Evolutionary conservation across 2,113 vertebrate genomes (phyloP).

Genomic region (Penelope pileata): DNA sequence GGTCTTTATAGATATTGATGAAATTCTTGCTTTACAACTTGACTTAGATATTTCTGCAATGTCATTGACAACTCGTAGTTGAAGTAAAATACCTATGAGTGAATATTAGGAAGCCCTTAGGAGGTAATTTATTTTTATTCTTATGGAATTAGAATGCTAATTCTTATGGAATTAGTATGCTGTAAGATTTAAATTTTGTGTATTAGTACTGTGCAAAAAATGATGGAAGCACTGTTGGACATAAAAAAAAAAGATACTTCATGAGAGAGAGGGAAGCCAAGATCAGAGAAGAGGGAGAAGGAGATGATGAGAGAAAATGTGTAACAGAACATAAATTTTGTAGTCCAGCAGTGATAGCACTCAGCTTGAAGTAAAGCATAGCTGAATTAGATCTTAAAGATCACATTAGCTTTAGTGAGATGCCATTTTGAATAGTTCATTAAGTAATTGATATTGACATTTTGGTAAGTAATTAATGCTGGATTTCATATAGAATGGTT

Average conservation of each 20-base stretch:
- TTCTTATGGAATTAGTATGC: not conserved
- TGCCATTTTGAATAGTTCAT: not conserved
- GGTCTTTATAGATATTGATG: not conserved
- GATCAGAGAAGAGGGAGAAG: not conserved
- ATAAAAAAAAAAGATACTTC: not conserved
- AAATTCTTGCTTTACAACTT: not conserved
- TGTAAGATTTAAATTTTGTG: not conserved
- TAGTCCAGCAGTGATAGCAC: not conserved
- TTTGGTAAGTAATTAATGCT: slow-evolving; percentile 5
- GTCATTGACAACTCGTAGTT: not conserved
- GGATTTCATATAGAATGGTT: not conserved
- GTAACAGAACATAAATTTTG: not conserved
- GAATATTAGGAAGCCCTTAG: not conserved
- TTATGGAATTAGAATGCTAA: no score
- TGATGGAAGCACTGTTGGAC: not conserved
- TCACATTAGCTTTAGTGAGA: not conserved
- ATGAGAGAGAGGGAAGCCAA: not conserved
- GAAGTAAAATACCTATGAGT: not conserved
- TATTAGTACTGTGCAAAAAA: not conserved
- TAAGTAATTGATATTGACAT: not conserved
- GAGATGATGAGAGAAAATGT: accelerated
- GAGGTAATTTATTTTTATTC: not conserved
- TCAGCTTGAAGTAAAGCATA: not conserved
- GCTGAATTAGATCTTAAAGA: not conserved
- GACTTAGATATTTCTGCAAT: not conserved